Base-by-base conservation (phyloP, 2,113 vertebrate species). In the Vimba vimba region DNA sequence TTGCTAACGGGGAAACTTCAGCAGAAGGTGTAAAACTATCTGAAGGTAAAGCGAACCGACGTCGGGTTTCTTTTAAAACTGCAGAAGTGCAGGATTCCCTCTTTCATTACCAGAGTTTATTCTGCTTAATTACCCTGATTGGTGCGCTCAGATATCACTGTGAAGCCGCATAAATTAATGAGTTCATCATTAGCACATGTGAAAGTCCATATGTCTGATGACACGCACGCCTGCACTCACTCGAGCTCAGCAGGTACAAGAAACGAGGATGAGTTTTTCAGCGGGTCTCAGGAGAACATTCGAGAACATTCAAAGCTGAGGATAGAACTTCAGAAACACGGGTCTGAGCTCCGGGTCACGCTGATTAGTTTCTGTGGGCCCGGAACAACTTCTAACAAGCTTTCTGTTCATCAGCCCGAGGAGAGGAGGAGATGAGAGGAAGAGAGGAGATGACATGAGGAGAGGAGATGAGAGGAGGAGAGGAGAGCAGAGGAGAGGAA, bases 91-190 rank as follows among this genome's bases (percentile, higher is more conserved):
- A 93, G 92, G 94, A 94, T 94, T 93, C 87, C 90, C 93, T 88
- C 62, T 82, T 89, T 92, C 92, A 95, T 94, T 94, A 94, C 90
- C 89, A 88, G 93, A 92, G 93, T 94, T 94, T 92, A 94, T 94
- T 93, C 93, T 90, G 91, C 92, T 91, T 93, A 92, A 94, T 94
- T 93, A 93, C 85, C 80, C 64, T 60, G 89, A 93, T 88, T 89
- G 90, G 90, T 92, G 47, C 17, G 12, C 17, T 76, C 66, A 55
- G 10, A 47, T 25, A 64, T 64, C 79, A 45, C 57, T 25, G 47
- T 25, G 15, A 78, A 71, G 25, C 27, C n/a, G 21, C 25, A 74
- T 55, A 57, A 74, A 80, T 69, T 47, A 33, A 55, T 25, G 30
- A 60, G 21, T 74, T 85, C 57, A 1, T 81, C 82, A 6, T 87